A percentile compares a stretch with the other conserved stretches of the same genome.
Conservation (phyloP, 2,797 vertebrate genomes). For the Champsocephalus gunnari region DNA sequence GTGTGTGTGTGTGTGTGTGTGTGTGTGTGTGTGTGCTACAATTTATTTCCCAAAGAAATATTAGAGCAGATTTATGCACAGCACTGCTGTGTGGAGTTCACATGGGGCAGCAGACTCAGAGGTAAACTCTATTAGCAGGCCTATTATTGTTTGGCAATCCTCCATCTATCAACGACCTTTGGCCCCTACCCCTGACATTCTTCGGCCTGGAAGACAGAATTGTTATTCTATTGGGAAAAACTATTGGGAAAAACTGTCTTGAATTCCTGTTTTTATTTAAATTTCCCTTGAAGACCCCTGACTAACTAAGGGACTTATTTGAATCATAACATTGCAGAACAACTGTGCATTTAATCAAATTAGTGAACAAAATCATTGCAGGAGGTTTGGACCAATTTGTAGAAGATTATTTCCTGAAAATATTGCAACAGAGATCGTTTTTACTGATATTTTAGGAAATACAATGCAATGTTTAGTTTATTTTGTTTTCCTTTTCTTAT, state of each 20-base stretch:
- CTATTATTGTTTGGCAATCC: slow-evolving; percentile 34
- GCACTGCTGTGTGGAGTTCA: slow-evolving; percentile 11
- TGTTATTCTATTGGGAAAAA: slow-evolving; percentile 6
- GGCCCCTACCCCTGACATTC: neutral
- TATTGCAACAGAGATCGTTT: no score
- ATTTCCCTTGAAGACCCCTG: neutral
- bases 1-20: neutral
- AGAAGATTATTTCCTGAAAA: no score
- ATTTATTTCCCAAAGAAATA: slow-evolving; percentile 23
- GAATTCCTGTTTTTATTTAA: slow-evolving; percentile 22
- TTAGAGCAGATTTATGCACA: slow-evolving; percentile 38
- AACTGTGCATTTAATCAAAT: no score
- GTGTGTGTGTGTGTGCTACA: neutral
- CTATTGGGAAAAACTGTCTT: slow-evolving; percentile 27
- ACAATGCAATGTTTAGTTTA: no score
- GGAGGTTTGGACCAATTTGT: no score
- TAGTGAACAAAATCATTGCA: no score
- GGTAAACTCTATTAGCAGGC: slow-evolving; percentile 22
- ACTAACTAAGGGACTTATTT: no score
- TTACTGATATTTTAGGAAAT: no score
- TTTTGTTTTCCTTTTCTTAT: no score
- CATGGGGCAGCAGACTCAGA: slow-evolving; percentile 15
- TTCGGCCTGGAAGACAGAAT: slow-evolving; percentile 19
- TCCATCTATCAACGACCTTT: slow-evolving; percentile 14
- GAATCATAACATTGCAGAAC: no score